A percentile compares a stretch with the other conserved stretches of the same genome.
These are phyloP conservation scores for Lordiphosa mommai DNA, from an alignment of 1,140 invertebrate genomes.

Conservation along the genomic window DNA sequence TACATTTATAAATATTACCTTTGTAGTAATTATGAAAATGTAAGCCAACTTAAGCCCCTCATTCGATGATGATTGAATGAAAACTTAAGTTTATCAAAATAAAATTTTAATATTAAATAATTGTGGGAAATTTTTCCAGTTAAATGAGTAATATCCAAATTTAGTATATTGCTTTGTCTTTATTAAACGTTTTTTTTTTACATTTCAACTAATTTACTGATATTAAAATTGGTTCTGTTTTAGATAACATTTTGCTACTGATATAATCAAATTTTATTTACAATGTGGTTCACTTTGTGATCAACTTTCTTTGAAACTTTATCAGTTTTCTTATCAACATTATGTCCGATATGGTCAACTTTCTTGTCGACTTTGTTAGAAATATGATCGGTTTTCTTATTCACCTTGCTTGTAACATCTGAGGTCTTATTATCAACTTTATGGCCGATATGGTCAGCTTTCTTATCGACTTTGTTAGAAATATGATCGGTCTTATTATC, in stretches of 20 bases:
- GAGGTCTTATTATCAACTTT: neutral
- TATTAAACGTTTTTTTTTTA: no score
- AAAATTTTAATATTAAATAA: no score
- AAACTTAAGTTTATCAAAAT: no score
- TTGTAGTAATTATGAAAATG: no score
- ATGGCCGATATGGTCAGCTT: neutral
- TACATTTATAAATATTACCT: no score
- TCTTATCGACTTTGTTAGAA: neutral
- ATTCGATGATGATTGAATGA: no score
- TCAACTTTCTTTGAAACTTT: conserved; percentile 1
- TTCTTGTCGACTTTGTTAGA: conserved; percentile 9
- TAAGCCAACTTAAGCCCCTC: no score
- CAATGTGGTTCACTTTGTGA: conserved; percentile 1
- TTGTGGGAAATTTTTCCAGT: no score
- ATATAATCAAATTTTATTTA: neutral
- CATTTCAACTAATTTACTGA: neutral
- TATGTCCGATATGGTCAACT: neutral
- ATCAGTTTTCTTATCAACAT: conserved; percentile 5
- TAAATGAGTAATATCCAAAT: no score
- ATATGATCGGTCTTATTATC: neutral
- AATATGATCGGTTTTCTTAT: conserved; percentile 1
- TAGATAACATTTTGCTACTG: neutral
- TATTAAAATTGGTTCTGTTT: neutral
- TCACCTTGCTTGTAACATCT: neutral
- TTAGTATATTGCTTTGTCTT: no score